These are phyloP conservation scores for Atlantisia rogersi DNA, from an alignment of 2,113 vertebrate species.

Conservation along the genomic window DNA sequence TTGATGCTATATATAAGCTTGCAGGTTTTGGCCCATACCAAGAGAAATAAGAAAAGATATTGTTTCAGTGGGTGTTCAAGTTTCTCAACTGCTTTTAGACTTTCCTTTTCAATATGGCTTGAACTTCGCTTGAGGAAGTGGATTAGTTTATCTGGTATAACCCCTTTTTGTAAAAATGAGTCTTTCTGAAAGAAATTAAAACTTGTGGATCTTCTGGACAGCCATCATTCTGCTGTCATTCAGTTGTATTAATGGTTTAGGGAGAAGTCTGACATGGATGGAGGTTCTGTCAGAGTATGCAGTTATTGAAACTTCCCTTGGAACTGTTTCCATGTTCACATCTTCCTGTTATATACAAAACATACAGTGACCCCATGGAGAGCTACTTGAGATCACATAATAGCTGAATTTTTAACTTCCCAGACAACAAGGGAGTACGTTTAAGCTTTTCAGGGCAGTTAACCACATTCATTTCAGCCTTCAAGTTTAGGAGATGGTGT, in stretches of 20 bases:
- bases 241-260: accelerated
- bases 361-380: neutral
- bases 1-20: neutral
- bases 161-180: neutral
- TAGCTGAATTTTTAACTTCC: neutral
- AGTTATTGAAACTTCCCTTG: neutral
- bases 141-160: neutral
- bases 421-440: neutral
- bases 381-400: neutral
- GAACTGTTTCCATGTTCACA: neutral
- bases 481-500: neutral
- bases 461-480: neutral
- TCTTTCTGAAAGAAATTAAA: neutral
- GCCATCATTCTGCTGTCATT: accelerated
- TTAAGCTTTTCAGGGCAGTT: neutral
- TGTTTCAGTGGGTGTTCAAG: neutral
- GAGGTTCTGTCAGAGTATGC: neutral
- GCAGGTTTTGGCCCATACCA: neutral
- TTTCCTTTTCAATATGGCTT: neutral
- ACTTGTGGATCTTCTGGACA: neutral
- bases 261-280: neutral
- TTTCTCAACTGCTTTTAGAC: neutral
- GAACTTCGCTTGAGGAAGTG: neutral
- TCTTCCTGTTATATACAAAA: neutral
- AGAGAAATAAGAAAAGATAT: neutral